Evolutionary conservation across 1,140 invertebrate species (phyloP).

Genomic region (Drosophila seguyi): DNA sequence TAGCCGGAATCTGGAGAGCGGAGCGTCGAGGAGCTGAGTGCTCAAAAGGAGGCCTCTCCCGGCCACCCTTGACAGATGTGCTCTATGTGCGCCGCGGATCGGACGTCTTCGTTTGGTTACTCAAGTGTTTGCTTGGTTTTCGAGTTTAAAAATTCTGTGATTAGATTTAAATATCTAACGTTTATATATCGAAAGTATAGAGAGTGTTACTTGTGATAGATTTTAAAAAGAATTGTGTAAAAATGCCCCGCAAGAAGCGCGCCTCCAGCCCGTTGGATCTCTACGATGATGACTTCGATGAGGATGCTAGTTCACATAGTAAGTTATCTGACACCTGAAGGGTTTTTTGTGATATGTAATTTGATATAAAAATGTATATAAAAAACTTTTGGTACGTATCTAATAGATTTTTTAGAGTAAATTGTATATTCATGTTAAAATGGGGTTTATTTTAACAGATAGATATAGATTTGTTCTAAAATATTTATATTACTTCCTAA

Average conservation of each 20-base stretch:
- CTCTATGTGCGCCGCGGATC: slow-evolving; percentile 43
- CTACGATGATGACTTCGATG: slow-evolving; percentile 82
- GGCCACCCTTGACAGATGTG: slow-evolving; percentile 48
- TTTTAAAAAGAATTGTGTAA: neutral
- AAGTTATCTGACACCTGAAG: neutral
- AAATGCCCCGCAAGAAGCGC: slow-evolving; percentile 83
- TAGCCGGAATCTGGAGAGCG: slow-evolving; percentile 46
- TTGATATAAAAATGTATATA: no score
- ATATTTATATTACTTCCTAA: no score
- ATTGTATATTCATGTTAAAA: no score
- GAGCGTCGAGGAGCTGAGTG: slow-evolving; percentile 25
- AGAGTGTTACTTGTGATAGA: slow-evolving; percentile 21
- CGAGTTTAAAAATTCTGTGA: neutral
- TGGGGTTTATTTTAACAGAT: no score
- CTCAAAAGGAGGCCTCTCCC: slow-evolving; percentile 62
- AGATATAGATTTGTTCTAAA: no score
- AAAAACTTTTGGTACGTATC: no score
- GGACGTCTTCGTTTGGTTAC: slow-evolving; percentile 28
- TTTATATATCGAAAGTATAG: neutral
- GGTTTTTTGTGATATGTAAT: neutral
- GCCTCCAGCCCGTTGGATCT: slow-evolving; percentile 69
- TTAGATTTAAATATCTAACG: neutral
- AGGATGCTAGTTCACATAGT: slow-evolving; percentile 81
- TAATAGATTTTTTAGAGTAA: no score
- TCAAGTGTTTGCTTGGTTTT: slow-evolving; percentile 1